Evolutionary conservation across 1,140 invertebrate genomes (phyloP).

Genomic region (Drosophila truncata): DNA sequence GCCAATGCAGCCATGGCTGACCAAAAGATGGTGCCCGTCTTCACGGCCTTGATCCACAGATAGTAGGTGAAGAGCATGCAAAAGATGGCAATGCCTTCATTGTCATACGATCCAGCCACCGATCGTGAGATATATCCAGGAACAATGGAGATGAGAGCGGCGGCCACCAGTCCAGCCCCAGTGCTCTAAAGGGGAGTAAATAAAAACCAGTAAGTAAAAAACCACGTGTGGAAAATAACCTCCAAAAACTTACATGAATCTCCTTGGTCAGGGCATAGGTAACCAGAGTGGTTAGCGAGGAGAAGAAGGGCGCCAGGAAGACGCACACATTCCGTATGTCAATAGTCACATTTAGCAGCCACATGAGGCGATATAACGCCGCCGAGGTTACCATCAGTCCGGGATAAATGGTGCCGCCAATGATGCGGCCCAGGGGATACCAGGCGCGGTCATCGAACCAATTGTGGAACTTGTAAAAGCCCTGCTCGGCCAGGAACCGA

Average conservation of each 20-base stretch:
- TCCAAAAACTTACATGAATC: constrained; percentile 89
- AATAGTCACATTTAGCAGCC: constrained; percentile 96
- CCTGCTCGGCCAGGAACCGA: constrained; percentile 96
- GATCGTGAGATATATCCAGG: constrained; percentile 99
- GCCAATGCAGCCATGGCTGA: constrained; percentile 94
- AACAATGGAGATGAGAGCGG: constrained; percentile 97
- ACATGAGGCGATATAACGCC: constrained; percentile 94
- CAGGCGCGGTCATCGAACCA: constrained; percentile 99
- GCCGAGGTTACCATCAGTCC: constrained; percentile 99
- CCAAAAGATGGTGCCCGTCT: constrained; percentile 98
- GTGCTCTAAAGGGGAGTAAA: constrained; percentile 89
- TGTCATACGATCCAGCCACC: constrained; percentile 99
- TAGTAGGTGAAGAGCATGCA: constrained; percentile 99
- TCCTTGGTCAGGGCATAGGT: constrained; percentile 98
- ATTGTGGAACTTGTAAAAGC: constrained; percentile 99
- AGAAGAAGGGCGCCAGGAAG: constrained; percentile 98
- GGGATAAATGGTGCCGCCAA: constrained; percentile 98
- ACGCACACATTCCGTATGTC: constrained; percentile 99
- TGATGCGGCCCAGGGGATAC: constrained; percentile 99
- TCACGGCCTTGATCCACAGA: constrained; percentile 98
- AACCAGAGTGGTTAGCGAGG: constrained; percentile 97
- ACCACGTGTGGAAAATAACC: constrained; percentile 47
- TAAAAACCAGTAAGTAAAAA: background rate
- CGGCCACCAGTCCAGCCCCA: constrained; percentile 96
- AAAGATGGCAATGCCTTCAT: constrained; percentile 99